phyloP scores from a whole-genome alignment of 2,113 vertebrate genomes.

The Cololabis saira region DNA sequence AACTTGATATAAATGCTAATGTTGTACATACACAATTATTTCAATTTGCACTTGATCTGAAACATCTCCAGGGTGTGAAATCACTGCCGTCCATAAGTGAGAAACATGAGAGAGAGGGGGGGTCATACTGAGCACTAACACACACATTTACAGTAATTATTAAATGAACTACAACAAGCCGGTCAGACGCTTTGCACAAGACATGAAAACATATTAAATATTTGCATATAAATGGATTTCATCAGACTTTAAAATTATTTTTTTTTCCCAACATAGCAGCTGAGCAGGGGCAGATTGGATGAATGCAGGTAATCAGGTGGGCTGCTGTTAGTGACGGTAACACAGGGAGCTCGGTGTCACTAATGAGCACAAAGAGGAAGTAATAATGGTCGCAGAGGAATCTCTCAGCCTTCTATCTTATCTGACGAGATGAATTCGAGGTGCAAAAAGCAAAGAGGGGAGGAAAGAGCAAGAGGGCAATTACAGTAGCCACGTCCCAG shows the following conservation, averaged over 20 bases:
- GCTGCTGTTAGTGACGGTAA: conserved; percentile 10
- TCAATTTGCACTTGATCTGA: conserved; percentile 7
- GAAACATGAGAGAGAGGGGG: not conserved
- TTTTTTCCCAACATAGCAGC: conserved; percentile 15
- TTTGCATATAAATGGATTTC: not conserved
- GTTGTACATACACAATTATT: not conserved
- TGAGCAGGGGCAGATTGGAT: conserved; percentile 2
- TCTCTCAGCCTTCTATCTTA: conserved; percentile 14
- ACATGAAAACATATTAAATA: not conserved
- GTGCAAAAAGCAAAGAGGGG: conserved; percentile 13
- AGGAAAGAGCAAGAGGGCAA: conserved; percentile 39
- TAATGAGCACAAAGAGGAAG: conserved; percentile 45
- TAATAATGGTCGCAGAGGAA: conserved; percentile 31
- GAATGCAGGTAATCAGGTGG: conserved; percentile 9
- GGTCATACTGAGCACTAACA: conserved; percentile 2
- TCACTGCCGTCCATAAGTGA: not conserved
- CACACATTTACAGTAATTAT: conserved; percentile 25
- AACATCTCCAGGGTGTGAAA: not conserved
- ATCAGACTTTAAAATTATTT: not conserved
- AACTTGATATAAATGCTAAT: not conserved
- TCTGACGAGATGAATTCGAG: conserved; percentile 52
- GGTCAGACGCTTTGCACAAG: not conserved
- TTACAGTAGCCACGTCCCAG: conserved; percentile 36
- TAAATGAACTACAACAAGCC: not conserved
- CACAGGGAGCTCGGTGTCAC: conserved; percentile 18